Conservation (phyloP, 2,113 vertebrate species). For the Charina bottae region DNA sequence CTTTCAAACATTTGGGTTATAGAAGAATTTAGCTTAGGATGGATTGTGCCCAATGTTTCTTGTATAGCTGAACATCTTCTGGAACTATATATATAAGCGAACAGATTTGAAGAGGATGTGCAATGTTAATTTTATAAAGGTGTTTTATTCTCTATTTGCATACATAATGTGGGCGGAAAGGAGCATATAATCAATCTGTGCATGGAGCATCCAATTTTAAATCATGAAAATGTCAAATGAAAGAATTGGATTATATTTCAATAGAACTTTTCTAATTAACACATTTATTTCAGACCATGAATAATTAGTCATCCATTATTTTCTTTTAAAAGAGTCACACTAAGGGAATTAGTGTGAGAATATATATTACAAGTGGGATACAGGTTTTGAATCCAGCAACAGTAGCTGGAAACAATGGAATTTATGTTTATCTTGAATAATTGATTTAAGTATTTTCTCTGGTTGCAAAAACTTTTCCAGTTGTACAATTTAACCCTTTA, state of each 20-base stretch:
- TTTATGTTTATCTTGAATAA: neutral
- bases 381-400: neutral
- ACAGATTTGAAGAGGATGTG: slow-evolving; percentile 33
- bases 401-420: neutral
- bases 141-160: neutral
- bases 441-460: neutral
- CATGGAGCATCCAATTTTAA: neutral
- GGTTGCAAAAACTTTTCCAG: neutral
- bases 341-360: neutral
- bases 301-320: neutral
- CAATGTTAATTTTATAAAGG: slow-evolving; percentile 22
- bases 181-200: neutral
- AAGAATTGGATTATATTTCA: neutral
- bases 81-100: neutral
- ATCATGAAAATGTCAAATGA: slow-evolving; percentile 14
- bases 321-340: neutral
- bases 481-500: neutral
- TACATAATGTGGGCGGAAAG: slow-evolving; percentile 24
- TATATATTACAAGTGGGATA: neutral
- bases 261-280: slow-evolving; percentile 13
- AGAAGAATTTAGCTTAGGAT: neutral
- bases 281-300: neutral
- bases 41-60: neutral
- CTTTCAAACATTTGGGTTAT: neutral
- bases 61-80: slow-evolving; percentile 5